Evolutionary conservation across 2,797 vertebrate genomes (phyloP), one percentile per base, ranked within the genome.

Genomic region (Choloepus didactylus): DNA sequence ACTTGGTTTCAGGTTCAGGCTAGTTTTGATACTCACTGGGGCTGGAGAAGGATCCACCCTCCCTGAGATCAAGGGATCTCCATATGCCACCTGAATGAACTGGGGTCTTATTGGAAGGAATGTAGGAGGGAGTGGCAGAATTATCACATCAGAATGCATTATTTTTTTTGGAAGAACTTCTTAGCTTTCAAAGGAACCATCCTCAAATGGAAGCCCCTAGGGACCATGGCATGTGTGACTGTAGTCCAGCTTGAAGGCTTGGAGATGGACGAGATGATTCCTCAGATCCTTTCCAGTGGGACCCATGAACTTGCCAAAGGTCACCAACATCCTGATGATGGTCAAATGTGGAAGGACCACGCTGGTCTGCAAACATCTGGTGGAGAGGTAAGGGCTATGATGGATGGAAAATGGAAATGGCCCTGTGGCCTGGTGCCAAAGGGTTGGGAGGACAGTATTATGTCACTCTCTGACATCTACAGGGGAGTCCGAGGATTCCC

Each of bases 71-170:
- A 31, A n/a, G 29, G 27, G 41, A 8, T 23, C 35, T 56, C 35
- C 7, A 4, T n/a, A 11, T 18, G 9, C 60, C 70, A 56, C 46
- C 12, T 1, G 6, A 56, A 46, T 46, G 41, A 56, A 35, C 4
- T 3, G 27, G 23, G 73, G 35, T 64, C 49, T 85, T 9, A 1
- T n/a, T 10, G 8, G 29, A 9, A 77, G 75, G 72, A 44, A 31
- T 16, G 3, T 1, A 16, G 38, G 44, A 27, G 4, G 31, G 8
- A 54, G 46, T 16, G 29, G 29, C 5, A 27, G 0, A 8, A 35
- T 46, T 16, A 9, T n/a, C 31, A 2, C 10, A n/a, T 5, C 59
- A 66, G 70, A n/a, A 16, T 9, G 46, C 60, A 6, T 29, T 5
- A 35, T 31, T 2, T 14, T 41, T 67, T 44, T n/a, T 19, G 31